Base-by-base conservation (phyloP, 2,888 invertebrate species). In the Junonia oenone region DNA sequence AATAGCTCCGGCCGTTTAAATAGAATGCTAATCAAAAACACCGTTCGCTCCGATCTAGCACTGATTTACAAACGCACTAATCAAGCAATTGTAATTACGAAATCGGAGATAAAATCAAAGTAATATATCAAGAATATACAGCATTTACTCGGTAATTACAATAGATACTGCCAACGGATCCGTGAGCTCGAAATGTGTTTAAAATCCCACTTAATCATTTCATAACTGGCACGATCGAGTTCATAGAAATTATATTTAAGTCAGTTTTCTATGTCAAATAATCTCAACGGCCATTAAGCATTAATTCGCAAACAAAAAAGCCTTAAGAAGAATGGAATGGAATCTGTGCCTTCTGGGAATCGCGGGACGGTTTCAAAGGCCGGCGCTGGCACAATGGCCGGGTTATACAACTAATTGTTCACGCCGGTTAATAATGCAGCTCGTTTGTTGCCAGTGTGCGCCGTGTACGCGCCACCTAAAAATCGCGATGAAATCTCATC, bases 261-360 rank as follows among this genome's bases (percentile, higher is more conserved):
- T 43, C 26, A 45, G 35, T 51, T 51, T 46, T 51, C 31, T 56
- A 46, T 37, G 45, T 14, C 49, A 59, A 49, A 52, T 53, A 26
- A 52, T 55, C 50, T 58, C 43, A 51, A 35, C 68, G 71, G 67
- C 75, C 79, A 80, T 80, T 83, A 81, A 82, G 78, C 82, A 81
- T 82, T 81, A 81, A 80, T 82, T 79, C 73, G 67, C 65, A 66
- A 74, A 75, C 77, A 81, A 80, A 83, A 83, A 58, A 47, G 45
- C 13, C 27, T n/a, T 37, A 35, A 45, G 71, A 54, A 73, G 76
- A 73, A 73, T 71, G 70, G 71, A 69, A 68, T 69, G 66, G 73
- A 76, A 73, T 72, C 73, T 67, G 73, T 75, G 73, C 82, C 85
- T 88, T 88, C 88, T 87, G 81, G 80, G 88, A 88, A 88, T 72